Evolutionary conservation across 2,113 vertebrate genomes (phyloP), one percentile per base, ranked within the genome.

Genomic region (Cichladusa arquata): DNA sequence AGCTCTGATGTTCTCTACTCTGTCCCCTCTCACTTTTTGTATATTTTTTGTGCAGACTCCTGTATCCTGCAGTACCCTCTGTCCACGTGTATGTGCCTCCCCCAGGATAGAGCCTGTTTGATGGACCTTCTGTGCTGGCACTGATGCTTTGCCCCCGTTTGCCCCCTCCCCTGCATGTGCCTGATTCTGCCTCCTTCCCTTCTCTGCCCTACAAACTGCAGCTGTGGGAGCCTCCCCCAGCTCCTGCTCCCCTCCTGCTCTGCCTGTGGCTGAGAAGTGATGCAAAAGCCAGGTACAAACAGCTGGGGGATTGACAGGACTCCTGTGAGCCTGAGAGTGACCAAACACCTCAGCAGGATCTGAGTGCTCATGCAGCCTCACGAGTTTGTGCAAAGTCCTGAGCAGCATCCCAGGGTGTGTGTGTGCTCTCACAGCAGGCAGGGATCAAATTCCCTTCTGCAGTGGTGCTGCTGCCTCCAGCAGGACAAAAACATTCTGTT

Each of bases 21-120:
- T 95, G 69, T 95, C 80, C 91, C 47, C 60, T 91, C 81, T 83
- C 77, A 17, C 70, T 93, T 77, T 81, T 22, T 80, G 40, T 95
- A 44, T 86, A 88, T 92, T 91, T 94, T 88, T 34, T 90, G 88
- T 97, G 82, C 93, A 80, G 83, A 67, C 16, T 80, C 64, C 73
- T 93, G 91, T 88, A 86, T 83, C 67, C 88, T 94, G 20, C 86
- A 92, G 92, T 97, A 64, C 57, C 72, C 93, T 57, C 88, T 94
- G 89, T 96, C 92, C 82, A 10, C 71, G 38, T 81, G 56, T 93
- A 7, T 79, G 92, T 96, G 83, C 94, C 78, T 96, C 54, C 33
- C 64, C 72, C 16, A 42, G 81, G 44, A 8, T 2, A 45, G 76
- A 85, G 38, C 83, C 85, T 65, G 85, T 91, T 57, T 86, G 60